These are phyloP conservation scores for Channa striata DNA, from an alignment of 2,797 vertebrate genomes.

Conservation along the genomic window DNA sequence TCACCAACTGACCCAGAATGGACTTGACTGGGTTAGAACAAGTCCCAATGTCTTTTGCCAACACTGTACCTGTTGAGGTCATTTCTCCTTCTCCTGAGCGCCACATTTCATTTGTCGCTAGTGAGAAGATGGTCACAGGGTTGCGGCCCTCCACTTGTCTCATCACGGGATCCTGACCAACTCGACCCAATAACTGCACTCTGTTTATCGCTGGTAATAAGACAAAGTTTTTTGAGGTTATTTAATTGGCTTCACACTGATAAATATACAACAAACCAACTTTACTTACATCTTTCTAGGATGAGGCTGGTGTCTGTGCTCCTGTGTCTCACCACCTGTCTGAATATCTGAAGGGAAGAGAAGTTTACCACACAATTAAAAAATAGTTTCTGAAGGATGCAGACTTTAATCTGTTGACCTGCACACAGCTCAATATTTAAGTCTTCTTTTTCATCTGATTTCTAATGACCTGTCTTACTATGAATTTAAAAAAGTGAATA, in stretches of 20 bases:
- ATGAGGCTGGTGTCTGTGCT: constrained; percentile 85
- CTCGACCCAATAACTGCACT: constrained; percentile 94
- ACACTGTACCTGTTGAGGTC: constrained; percentile 65
- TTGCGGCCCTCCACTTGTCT: constrained; percentile 96
- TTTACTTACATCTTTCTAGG: constrained; percentile 93
- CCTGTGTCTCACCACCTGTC: constrained; percentile 84
- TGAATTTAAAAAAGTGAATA: too few species aligned
- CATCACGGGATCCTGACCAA: constrained; percentile 99
- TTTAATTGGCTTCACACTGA: not conserved
- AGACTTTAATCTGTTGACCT: too few species aligned
- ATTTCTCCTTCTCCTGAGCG: constrained; percentile 88
- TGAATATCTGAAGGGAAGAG: constrained; percentile 77
- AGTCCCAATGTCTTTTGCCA: too few species aligned
- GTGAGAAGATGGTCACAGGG: constrained; percentile 96
- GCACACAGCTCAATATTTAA: too few species aligned
- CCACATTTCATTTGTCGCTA: constrained; percentile 99
- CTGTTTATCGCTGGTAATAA: constrained; percentile 89
- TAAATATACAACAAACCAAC: not conserved
- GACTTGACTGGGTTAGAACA: too few species aligned
- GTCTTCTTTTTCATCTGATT: too few species aligned
- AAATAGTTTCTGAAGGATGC: not conserved
- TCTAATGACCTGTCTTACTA: too few species aligned
- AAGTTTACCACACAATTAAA: not conserved
- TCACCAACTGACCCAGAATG: too few species aligned
- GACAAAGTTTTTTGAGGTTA: not conserved